Evolutionary conservation across 2,113 vertebrate species (phyloP).

Genomic region (Varanus salvator): DNA sequence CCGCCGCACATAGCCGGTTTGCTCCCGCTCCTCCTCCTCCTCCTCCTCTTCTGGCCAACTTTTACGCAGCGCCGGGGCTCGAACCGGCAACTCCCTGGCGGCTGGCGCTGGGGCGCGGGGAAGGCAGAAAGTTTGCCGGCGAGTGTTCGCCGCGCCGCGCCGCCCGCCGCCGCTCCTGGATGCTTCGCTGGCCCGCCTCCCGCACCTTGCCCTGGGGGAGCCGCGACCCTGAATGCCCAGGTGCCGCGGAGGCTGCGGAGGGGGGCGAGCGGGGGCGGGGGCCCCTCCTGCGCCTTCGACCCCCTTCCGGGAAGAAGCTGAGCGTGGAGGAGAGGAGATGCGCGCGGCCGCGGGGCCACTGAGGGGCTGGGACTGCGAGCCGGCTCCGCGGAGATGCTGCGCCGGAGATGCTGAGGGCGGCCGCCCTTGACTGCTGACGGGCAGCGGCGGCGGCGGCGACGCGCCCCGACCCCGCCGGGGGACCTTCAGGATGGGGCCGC

Average conservation of each 20-base stretch:
- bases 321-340: neutral
- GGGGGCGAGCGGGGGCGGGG: neutral
- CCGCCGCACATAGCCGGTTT: too few species aligned
- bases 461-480: too few species aligned
- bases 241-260: neutral
- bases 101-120: neutral
- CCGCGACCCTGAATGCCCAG: neutral
- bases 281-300: neutral
- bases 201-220: neutral
- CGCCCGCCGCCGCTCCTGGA: neutral
- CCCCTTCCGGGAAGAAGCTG: neutral
- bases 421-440: conserved; percentile 4
- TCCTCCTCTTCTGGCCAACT: neutral
- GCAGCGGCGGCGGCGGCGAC: conserved; percentile 17
- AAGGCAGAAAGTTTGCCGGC: neutral
- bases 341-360: neutral
- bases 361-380: neutral
- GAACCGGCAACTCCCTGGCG: neutral
- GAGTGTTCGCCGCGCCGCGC: neutral
- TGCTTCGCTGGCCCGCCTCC: too few species aligned
- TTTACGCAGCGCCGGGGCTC: neutral
- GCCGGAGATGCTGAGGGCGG: neutral
- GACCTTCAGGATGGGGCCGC: neutral
- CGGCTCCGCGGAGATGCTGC: neutral
- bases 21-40: too few species aligned